Evolutionary conservation across 2,888 invertebrate genomes (phyloP), one percentile per base, ranked within the genome.

Genomic region (Sminthurinus aureus): DNA sequence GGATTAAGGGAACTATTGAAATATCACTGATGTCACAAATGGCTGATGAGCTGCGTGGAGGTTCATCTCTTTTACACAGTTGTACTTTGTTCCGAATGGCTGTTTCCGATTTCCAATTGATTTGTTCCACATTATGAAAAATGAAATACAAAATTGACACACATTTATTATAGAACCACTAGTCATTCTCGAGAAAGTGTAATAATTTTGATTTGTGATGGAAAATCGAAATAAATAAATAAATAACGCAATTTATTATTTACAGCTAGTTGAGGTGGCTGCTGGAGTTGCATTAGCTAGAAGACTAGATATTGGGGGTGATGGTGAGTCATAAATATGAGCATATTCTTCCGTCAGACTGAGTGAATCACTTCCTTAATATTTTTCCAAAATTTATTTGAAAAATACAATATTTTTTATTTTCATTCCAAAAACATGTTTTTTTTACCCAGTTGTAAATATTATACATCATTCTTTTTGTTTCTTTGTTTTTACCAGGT

Each of bases 1-100:
- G 90, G 13, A 93, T 89, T 71, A 93, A 90, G 0, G 93, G 93
- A n/a, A 93, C 90, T 58, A 92, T 91, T 22, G 91, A 91, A 73
- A 91, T 89, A 73, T 89, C 88, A 18, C 89, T 88, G 18, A 90
- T 90, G 71, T 89, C 90, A 84, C 92, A 92, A 22, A 38, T 38
- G 18, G 24, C 11, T 0, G 8, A 12, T n/a, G 11, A 18, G 3
- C 13, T 38, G 50, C 11, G 13, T 15, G 51, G 38, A 9, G 83
- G 22, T 4, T 6, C 71, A 6, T 75, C 67, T n/a, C 83, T 50
- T 15, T 77, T 20, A 64, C 84, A 84, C 3, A 84, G 26, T 50
- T 79, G 79, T 0, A 84, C 76, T 51, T 69, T 81, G 50, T 67
- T 81, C 15, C 83, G n/a, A 26, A 66, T 83, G 3, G 50, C 83